Conservation (phyloP, 1,140 invertebrate genomes). For the Drosophila orena region DNA sequence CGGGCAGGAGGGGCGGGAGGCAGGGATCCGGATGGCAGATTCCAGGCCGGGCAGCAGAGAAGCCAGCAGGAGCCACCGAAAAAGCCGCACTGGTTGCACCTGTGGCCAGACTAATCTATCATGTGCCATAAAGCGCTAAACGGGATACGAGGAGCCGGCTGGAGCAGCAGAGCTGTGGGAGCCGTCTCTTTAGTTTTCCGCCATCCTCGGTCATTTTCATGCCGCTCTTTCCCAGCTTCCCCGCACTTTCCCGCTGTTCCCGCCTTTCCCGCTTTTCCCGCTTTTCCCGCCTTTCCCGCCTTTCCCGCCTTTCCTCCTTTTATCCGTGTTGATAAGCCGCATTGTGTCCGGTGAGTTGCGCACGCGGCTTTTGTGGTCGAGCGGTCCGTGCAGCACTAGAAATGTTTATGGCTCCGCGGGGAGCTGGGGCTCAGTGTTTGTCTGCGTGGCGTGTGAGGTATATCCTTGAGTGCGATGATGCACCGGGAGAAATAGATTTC, state of each 20-base stretch:
- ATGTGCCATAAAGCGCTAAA: slow-evolving; percentile 76
- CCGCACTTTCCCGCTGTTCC: not conserved
- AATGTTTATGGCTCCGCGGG: slow-evolving; percentile 73
- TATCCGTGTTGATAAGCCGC: slow-evolving; percentile 71
- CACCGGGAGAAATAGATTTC: not conserved
- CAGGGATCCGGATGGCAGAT: slow-evolving; percentile 6
- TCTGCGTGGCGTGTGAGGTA: slow-evolving; percentile 9
- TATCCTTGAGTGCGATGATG: slow-evolving; percentile 4
- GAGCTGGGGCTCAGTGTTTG: slow-evolving; percentile 19
- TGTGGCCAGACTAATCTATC: slow-evolving; percentile 79
- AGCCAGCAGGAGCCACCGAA: slow-evolving; percentile 44
- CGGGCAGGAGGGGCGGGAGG: not conserved
- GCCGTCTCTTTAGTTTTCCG: slow-evolving; percentile 33
- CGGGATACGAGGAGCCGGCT: slow-evolving; percentile 10
- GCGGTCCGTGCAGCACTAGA: slow-evolving; percentile 22
- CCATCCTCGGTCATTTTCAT: slow-evolving; percentile 13
- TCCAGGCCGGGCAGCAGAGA: slow-evolving; percentile 21
- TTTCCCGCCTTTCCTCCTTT: slow-evolving; percentile 21
- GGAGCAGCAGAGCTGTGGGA: slow-evolving; percentile 7
- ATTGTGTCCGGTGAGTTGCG: slow-evolving; percentile 79
- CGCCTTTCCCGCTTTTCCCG: slow-evolving; percentile 3
- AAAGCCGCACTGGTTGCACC: slow-evolving; percentile 64
- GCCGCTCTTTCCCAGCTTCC: slow-evolving; percentile 6
- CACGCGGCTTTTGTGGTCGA: slow-evolving; percentile 75
- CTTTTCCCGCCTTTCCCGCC: not conserved